Conservation (phyloP, 2,113 vertebrate species). For the Ursus arctos region DNA sequence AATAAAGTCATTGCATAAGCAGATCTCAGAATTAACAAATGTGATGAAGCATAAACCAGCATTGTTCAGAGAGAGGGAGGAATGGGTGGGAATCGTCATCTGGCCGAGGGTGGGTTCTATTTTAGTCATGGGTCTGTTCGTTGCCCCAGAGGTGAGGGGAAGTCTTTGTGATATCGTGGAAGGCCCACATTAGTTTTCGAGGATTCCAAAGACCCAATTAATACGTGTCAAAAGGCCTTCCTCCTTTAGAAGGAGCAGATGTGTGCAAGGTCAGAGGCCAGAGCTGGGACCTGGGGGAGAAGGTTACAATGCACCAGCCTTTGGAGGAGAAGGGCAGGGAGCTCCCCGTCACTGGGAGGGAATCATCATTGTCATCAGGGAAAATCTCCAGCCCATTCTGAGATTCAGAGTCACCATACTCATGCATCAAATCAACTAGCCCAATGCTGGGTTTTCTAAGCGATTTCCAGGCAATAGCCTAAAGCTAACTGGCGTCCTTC, state of each 20-base stretch:
- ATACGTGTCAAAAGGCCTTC: not conserved
- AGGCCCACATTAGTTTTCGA: not conserved
- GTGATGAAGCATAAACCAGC: not conserved
- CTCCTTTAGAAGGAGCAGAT: not conserved
- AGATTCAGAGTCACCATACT: not conserved
- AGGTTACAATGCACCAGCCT: not conserved
- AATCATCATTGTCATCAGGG: not conserved
- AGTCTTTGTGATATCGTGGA: not conserved
- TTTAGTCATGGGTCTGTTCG: not conserved
- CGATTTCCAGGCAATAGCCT: not conserved
- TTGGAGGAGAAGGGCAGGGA: not conserved
- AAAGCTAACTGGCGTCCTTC: not conserved
- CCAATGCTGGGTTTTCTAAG: rapidly evolving
- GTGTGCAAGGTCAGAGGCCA: not conserved
- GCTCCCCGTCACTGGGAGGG: not conserved
- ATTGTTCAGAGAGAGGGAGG: not conserved
- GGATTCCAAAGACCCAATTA: not conserved
- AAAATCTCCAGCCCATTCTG: not conserved
- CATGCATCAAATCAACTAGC: not conserved
- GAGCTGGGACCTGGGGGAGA: not conserved
- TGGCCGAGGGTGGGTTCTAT: not conserved
- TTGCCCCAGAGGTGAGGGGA: not conserved
- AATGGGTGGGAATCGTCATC: not conserved
- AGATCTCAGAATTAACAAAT: not conserved
- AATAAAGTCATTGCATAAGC: not conserved